phyloP scores from a whole-genome alignment of 2,797 vertebrate genomes.

The Sparus aurata region DNA sequence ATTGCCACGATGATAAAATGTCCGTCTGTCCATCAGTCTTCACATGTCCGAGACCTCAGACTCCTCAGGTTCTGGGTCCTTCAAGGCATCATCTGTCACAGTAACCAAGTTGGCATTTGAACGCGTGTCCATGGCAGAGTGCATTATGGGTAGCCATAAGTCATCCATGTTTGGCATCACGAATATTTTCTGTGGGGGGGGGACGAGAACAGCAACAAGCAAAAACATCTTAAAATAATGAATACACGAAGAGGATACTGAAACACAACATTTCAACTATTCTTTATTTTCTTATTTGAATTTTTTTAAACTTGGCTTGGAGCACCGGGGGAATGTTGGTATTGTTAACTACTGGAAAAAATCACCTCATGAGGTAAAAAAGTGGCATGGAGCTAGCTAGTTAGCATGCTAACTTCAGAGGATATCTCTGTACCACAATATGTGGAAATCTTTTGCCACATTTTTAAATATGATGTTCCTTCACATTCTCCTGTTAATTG shows the following conservation, averaged over 20 bases:
- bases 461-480: too few species aligned
- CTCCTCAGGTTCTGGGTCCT: conserved; percentile 77
- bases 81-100: conserved; percentile 85
- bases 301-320: too few species aligned
- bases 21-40: conserved; percentile 66
- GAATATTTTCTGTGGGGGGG: conserved; percentile 94
- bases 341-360: too few species aligned
- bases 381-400: too few species aligned
- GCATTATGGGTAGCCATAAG: conserved; percentile 97
- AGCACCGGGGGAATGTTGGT: too few species aligned
- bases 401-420: too few species aligned
- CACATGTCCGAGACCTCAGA: conserved; percentile 85
- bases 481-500: too few species aligned
- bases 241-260: not conserved
- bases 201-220: conserved; percentile 20
- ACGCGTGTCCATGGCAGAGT: conserved; percentile 97
- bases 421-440: too few species aligned
- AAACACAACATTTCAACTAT: not conserved
- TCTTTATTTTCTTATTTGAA: too few species aligned
- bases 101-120: conserved; percentile 84
- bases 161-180: conserved; percentile 99
- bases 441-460: too few species aligned
- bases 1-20: conserved; percentile 51
- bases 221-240: not conserved
- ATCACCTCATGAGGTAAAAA: too few species aligned